Percentiles rank a stretch among this genome's conserved stretches.
phyloP scores from a whole-genome alignment of 2,113 vertebrate species.

The Cyphomyrus plagiostoma region DNA sequence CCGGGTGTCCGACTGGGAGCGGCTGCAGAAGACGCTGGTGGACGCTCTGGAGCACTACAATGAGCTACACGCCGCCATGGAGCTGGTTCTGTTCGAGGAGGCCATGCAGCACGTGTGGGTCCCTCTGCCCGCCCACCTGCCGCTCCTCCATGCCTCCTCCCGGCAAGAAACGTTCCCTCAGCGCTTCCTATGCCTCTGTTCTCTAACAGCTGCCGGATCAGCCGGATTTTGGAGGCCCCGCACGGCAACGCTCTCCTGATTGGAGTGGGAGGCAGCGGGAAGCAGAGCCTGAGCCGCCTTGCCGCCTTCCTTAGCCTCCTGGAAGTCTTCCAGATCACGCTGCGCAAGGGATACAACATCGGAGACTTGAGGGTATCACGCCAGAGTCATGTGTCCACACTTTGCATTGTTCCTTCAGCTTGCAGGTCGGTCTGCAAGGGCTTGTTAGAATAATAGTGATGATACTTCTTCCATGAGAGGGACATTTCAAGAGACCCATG shows the following conservation, averaged over 20 bases:
- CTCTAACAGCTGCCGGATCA: conserved; percentile 59
- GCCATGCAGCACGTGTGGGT: conserved; percentile 55
- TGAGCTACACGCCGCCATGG: conserved; percentile 65
- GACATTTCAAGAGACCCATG: background rate
- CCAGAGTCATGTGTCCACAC: background rate
- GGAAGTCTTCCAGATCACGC: conserved; percentile 67
- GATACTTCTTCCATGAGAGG: background rate
- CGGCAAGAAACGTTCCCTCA: background rate
- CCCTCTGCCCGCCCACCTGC: background rate
- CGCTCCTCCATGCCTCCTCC: background rate
- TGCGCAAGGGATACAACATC: conserved; percentile 65
- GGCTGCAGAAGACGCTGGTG: conserved; percentile 77
- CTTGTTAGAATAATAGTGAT: background rate
- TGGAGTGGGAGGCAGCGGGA: conserved; percentile 64
- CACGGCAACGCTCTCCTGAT: conserved; percentile 63
- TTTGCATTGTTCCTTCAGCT: background rate
- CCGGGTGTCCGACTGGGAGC: conserved; percentile 74
- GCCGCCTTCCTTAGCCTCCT: conserved; percentile 60
- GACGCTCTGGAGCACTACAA: conserved; percentile 70
- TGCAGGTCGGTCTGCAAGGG: background rate
- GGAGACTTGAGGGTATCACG: conserved; percentile 59
- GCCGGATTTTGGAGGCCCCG: conserved; percentile 63
- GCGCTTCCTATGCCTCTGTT: background rate
- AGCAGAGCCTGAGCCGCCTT: conserved; percentile 61
- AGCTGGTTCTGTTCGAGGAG: conserved; percentile 62